phyloP scores from a whole-genome alignment of 2,888 invertebrate species.

The Anaspis maculata region DNA sequence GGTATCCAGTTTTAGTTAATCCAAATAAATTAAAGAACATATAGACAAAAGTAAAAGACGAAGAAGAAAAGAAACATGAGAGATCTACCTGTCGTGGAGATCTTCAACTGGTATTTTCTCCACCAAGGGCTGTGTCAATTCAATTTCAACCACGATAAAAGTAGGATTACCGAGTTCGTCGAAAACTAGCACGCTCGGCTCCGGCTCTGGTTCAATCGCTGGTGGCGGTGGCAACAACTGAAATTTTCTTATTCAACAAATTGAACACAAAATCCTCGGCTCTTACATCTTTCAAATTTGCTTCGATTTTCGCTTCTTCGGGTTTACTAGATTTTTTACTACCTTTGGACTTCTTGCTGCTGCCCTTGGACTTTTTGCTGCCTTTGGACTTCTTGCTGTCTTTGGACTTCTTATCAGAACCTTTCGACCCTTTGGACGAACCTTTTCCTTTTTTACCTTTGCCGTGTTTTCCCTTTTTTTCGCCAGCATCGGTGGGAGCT shows the following conservation, averaged over 20 bases:
- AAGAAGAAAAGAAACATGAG: too few relatives aligned
- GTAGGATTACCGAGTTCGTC: constrained; percentile 32
- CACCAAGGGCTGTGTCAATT: constrained; percentile 30
- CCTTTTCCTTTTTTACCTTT: constrained; percentile 4
- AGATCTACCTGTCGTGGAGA: constrained; percentile 24
- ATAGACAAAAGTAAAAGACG: too few relatives aligned
- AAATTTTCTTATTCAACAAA: not conserved
- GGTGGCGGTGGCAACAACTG: constrained; percentile 14
- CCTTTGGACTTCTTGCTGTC: constrained; percentile 10
- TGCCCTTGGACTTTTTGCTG: constrained; percentile 10
- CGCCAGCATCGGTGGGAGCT: constrained; percentile 1
- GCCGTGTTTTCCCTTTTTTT: constrained; percentile 3
- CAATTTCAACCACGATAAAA: constrained; percentile 37
- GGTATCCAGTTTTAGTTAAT: too few relatives aligned
- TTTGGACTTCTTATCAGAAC: too few relatives aligned
- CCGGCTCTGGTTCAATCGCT: constrained; percentile 22
- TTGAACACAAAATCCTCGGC: not conserved
- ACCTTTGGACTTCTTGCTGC: constrained; percentile 10
- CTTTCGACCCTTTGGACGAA: constrained; percentile 7
- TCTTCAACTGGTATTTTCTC: constrained; percentile 30
- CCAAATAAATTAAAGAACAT: too few relatives aligned
- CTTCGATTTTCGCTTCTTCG: too few relatives aligned
- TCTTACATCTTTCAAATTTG: constrained; percentile 9
- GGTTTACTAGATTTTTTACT: constrained; percentile 12
- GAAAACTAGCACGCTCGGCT: constrained; percentile 31